Evolutionary conservation across 2,113 vertebrate species (phyloP).

Genomic region (Calidris pugnax): DNA sequence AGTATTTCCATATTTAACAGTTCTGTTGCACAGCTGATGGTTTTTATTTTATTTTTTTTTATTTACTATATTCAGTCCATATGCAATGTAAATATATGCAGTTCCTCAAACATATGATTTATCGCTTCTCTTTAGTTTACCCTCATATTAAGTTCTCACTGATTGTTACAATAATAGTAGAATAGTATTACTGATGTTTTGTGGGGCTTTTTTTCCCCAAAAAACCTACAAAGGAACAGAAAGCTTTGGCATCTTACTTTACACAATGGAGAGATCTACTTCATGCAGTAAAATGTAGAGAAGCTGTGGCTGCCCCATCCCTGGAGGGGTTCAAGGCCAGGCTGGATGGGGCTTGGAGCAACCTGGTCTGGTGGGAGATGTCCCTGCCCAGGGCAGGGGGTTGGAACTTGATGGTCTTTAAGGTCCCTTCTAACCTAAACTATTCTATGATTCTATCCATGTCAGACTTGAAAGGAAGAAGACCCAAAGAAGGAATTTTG

Average conservation of each 20-base stretch:
- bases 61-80: not conserved
- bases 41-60: not conserved
- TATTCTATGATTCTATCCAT: not conserved
- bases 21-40: not conserved
- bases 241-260: not conserved
- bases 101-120: not conserved
- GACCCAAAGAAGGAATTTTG: not conserved
- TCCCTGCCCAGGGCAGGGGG: not conserved
- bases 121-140: not conserved
- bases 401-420: not conserved
- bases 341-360: not conserved
- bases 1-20: not conserved
- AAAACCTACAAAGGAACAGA: not conserved
- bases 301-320: not conserved
- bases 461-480: not conserved
- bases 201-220: accelerated
- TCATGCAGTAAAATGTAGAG: not conserved
- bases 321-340: not conserved
- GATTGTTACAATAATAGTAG: not conserved
- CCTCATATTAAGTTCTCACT: not conserved
- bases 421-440: not conserved
- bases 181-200: not conserved
- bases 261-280: not conserved
- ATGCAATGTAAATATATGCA: not conserved
- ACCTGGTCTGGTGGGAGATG: not conserved